Evolutionary conservation across 2,888 invertebrate genomes (phyloP).

Genomic region (Sepioteuthis lessoniana): DNA sequence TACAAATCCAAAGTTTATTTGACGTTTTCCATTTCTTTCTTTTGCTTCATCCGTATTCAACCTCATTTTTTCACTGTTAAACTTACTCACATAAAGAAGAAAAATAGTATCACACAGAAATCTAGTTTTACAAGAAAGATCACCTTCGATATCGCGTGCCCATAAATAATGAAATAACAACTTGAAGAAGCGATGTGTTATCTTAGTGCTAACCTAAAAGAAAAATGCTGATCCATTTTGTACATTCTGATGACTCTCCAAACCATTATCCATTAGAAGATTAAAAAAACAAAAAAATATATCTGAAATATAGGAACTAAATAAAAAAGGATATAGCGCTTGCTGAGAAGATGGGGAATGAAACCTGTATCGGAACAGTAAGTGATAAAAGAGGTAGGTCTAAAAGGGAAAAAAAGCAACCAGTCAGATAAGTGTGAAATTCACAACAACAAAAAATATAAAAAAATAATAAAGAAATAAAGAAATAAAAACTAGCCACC

Average conservation of each 20-base stretch:
- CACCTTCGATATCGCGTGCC: neutral
- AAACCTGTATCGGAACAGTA: neutral
- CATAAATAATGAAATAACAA: neutral
- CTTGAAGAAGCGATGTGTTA: neutral
- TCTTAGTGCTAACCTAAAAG: neutral
- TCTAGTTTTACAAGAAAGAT: neutral
- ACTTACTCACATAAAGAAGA: neutral
- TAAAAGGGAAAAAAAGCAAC: too few relatives aligned
- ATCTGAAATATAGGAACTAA: neutral
- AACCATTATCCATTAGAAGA: neutral
- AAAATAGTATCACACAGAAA: neutral
- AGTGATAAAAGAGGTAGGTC: neutral
- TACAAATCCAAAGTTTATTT: too few relatives aligned
- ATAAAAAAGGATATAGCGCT: neutral
- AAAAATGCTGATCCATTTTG: neutral
- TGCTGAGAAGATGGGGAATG: neutral
- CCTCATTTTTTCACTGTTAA: neutral
- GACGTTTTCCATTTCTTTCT: neutral
- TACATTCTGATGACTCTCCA: neutral
- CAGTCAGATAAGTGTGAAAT: neutral
- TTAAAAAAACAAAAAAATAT: neutral
- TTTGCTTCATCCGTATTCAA: accelerated
- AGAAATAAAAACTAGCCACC: too few relatives aligned
- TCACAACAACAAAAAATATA: too few relatives aligned
- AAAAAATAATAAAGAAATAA: too few relatives aligned